Evolutionary conservation across 2,113 vertebrate species (phyloP).

Genomic region (Dicaeum eximium): DNA sequence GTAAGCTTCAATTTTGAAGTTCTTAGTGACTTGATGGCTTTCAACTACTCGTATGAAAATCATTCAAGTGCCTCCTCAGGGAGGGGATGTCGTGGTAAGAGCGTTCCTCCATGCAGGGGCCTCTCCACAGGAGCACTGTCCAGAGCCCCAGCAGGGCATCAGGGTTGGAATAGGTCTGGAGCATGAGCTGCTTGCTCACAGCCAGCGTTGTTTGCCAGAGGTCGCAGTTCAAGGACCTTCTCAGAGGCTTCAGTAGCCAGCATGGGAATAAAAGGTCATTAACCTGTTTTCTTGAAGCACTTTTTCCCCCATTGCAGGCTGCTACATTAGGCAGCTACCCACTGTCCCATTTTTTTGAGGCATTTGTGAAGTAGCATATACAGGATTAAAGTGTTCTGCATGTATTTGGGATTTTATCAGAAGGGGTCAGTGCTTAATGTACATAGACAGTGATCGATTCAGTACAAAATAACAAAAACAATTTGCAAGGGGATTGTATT

Average conservation of each 20-base stretch:
- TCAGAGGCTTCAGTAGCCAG: neutral
- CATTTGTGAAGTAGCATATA: neutral
- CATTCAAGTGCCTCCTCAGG: neutral
- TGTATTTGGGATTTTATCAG: neutral
- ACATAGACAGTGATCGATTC: neutral
- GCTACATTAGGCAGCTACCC: neutral
- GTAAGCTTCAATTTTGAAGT: neutral
- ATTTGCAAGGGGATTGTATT: neutral
- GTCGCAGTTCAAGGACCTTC: neutral
- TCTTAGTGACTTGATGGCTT: neutral
- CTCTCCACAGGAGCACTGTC: neutral
- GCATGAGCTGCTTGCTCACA: neutral
- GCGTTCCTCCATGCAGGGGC: rapidly evolving
- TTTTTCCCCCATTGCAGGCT: neutral
- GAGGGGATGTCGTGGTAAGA: neutral
- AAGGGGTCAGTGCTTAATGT: rapidly evolving
- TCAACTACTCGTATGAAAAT: neutral
- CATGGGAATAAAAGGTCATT: neutral
- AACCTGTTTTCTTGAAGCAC: neutral
- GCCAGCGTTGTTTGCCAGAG: neutral
- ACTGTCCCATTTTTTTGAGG: neutral
- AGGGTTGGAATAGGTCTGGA: neutral
- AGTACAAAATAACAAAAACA: neutral
- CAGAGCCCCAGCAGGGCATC: neutral
- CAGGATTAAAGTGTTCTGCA: neutral